Evolutionary conservation across 2,888 invertebrate species (phyloP), one percentile per base, ranked within the genome.

Genomic region (Drosophila niveifrons): DNA sequence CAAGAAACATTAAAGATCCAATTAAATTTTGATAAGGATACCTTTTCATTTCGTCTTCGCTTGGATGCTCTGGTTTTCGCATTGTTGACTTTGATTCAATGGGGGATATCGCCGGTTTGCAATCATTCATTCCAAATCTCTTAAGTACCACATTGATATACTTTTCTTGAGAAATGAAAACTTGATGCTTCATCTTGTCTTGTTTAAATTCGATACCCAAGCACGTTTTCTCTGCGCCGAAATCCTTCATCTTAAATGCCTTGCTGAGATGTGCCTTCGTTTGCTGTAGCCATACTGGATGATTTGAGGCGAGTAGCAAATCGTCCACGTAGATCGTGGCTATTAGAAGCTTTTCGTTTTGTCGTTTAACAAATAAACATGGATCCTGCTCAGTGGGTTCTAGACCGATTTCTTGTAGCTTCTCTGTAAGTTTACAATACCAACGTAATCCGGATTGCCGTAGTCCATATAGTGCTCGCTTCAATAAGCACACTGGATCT

Each of bases 51-150:
- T 28, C 28, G 28, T 28, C 28, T 28, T 28, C 28, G 28, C 28
- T 28, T 28, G 1, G 28, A 28, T 28, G 28, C 28, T 28, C 43
- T 9, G 43, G 43, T 7, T 8, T 18, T 11, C 11, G 23, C n/a
- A 46, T 2, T 11, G 11, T 4, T 18, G 11, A 23, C 11, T 46
- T 46, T 7, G 23, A 11, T 47, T 47, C 47, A 0, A 47, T 41
- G 3, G 53, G 53, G 2, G 53, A 43, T 13, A 43, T 8, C n/a
- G 53, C 53, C n/a, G 53, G 43, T 15, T 55, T 55, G 17, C 31
- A 55, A 13, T 52, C 34, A n/a, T 23, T 23, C 46, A 52, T 61
- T n/a, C 8, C n/a, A 9, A 61, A 61, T 52, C 46, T 34, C 7
- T 28, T 34, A 11, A 44, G 41, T 29, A 58, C 8, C 1, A 17